These are phyloP conservation scores for Steinernema scapterisci DNA, from an alignment of 2,888 invertebrate genomes.

Conservation along the genomic window DNA sequence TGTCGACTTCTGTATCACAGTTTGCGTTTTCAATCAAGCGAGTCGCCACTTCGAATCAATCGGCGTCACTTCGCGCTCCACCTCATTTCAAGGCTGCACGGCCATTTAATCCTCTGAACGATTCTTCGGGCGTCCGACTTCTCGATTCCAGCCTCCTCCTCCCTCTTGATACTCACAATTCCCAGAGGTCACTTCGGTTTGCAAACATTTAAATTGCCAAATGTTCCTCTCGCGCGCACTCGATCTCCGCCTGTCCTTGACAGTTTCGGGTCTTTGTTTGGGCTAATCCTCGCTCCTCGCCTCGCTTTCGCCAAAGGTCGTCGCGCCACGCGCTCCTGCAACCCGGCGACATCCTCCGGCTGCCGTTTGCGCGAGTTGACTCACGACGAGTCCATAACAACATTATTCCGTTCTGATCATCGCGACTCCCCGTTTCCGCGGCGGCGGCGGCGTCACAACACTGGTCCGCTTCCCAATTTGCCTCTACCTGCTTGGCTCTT, in stretches of 20 bases:
- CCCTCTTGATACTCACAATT: not conserved
- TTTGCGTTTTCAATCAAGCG: conserved; percentile 14
- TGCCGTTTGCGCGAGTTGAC: not conserved
- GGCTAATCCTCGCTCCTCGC: not conserved
- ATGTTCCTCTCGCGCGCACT: too few species aligned
- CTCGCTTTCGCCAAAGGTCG: not conserved
- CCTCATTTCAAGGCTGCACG: conserved; percentile 30
- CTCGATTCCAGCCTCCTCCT: not conserved
- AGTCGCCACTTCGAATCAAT: not conserved
- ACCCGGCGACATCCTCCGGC: not conserved
- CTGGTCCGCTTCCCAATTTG: not conserved
- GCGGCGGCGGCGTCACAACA: too few species aligned
- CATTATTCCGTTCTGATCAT: conserved; percentile 13
- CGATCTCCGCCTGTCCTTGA: not conserved
- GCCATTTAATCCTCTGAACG: not conserved
- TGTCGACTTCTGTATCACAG: conserved; percentile 21
- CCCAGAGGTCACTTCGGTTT: conserved; percentile 1
- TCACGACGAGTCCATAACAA: not conserved
- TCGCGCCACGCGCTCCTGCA: too few species aligned
- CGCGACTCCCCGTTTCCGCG: not conserved
- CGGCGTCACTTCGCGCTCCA: conserved; percentile 27
- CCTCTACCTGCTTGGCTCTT: not conserved
- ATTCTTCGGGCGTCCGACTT: not conserved
- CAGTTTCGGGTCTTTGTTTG: conserved; percentile 1
- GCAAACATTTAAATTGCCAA: not conserved